Evolutionary conservation across 2,113 vertebrate species (phyloP).

Genomic region (Campylomormyrus tamandua): DNA sequence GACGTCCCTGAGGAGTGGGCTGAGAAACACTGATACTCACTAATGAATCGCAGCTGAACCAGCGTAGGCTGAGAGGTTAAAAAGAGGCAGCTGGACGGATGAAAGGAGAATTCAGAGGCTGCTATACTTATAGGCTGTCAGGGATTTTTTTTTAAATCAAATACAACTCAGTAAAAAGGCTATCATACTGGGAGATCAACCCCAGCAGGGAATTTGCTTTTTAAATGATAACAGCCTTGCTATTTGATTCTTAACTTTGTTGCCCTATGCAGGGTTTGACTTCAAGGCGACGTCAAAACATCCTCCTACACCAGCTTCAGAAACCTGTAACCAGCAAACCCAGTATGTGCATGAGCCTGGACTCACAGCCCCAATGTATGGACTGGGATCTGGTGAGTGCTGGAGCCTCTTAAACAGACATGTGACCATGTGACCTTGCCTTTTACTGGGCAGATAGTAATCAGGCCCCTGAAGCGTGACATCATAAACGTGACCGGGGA

Average conservation of each 20-base stretch:
- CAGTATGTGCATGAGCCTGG: background rate
- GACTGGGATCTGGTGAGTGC: background rate
- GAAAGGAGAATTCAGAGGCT: background rate
- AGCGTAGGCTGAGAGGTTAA: background rate
- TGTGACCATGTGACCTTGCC: background rate
- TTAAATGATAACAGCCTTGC: background rate
- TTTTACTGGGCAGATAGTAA: background rate
- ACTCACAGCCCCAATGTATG: background rate
- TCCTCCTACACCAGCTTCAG: background rate
- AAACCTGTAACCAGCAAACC: background rate
- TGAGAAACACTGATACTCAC: background rate
- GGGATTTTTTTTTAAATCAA: background rate
- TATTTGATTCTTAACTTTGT: background rate
- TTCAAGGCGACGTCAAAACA: background rate
- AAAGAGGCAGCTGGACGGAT: background rate
- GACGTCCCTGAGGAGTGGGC: background rate
- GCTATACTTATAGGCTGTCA: background rate
- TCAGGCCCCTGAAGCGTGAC: background rate
- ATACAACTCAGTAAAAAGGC: background rate
- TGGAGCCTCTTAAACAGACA: background rate
- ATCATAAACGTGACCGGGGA: background rate
- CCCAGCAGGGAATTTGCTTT: background rate
- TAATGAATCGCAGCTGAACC: background rate
- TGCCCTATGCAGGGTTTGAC: background rate
- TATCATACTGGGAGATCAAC: background rate